Evolutionary conservation across 2,113 vertebrate species (phyloP).

Genomic region (Picathartes gymnocephalus): DNA sequence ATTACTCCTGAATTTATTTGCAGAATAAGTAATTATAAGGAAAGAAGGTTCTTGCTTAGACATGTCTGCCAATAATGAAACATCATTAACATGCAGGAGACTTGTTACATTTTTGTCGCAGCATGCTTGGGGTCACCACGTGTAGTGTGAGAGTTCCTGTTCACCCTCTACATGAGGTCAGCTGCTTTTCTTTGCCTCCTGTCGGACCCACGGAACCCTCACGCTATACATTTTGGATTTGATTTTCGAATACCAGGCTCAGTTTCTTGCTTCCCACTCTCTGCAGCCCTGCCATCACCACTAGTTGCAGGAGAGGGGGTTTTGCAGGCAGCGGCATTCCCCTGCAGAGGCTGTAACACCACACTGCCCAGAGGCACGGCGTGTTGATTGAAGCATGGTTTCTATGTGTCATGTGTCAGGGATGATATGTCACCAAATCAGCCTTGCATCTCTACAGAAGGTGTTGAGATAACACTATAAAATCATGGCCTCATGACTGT

Average conservation of each 20-base stretch:
- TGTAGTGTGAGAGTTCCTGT: no score
- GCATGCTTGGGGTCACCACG: no score
- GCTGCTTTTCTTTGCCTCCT: no score
- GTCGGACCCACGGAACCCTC: no score
- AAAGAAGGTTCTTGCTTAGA: not conserved
- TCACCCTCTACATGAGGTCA: no score
- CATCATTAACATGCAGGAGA: not conserved
- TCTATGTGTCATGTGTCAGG: constrained; percentile 67
- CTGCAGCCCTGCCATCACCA: not conserved
- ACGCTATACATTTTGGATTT: not conserved
- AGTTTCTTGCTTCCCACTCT: not conserved
- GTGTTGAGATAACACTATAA: constrained; percentile 23
- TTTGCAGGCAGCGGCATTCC: not conserved
- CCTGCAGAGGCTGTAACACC: not conserved
- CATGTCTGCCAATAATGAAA: not conserved
- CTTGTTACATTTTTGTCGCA: not conserved
- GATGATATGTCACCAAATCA: constrained; percentile 64
- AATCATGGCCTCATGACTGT: not conserved
- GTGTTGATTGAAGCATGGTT: constrained; percentile 63
- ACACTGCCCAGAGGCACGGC: not conserved
- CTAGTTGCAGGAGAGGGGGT: not conserved
- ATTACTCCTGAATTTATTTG: not conserved
- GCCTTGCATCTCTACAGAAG: constrained; percentile 31
- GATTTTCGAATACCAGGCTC: not conserved
- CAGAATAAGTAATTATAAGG: not conserved